Evolutionary conservation across 2,113 vertebrate genomes (phyloP).

Genomic region (Myxocyprinus asiaticus): DNA sequence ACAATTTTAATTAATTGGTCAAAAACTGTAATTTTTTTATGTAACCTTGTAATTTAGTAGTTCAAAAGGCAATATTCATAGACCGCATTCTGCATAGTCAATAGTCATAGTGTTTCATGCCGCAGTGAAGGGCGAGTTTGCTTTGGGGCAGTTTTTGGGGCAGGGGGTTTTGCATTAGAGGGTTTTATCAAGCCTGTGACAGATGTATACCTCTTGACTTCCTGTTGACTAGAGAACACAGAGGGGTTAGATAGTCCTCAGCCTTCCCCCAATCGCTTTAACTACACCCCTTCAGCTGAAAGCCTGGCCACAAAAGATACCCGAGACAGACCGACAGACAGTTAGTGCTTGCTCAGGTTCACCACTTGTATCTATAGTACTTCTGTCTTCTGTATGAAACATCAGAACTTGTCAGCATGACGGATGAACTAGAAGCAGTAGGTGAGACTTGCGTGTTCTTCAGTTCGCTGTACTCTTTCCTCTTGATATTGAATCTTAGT

Average conservation of each 20-base stretch:
- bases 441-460: slow-evolving; percentile 31
- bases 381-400: neutral
- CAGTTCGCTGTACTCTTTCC: neutral
- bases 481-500: too few species aligned
- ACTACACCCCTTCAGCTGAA: slow-evolving; percentile 65
- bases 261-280: slow-evolving; percentile 46
- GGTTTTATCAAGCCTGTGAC: slow-evolving; percentile 74
- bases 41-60: too few species aligned
- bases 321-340: slow-evolving; percentile 39
- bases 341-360: slow-evolving; percentile 11
- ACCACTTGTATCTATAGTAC: too few species aligned
- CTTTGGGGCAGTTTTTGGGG: neutral
- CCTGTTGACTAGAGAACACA: slow-evolving; percentile 72
- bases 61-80: too few species aligned
- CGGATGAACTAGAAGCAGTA: slow-evolving; percentile 22
- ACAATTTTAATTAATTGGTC: too few species aligned
- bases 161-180: slow-evolving; percentile 40
- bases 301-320: slow-evolving; percentile 77
- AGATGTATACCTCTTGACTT: slow-evolving; percentile 69
- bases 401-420: slow-evolving; percentile 34
- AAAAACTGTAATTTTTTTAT: too few species aligned
- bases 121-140: neutral
- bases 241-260: slow-evolving; percentile 58
- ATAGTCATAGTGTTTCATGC: neutral
- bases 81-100: too few species aligned